A percentile compares a stretch with the other conserved stretches of the same genome.
Conservation (phyloP, 2,888 invertebrate species). For the Orgyia antiqua region DNA sequence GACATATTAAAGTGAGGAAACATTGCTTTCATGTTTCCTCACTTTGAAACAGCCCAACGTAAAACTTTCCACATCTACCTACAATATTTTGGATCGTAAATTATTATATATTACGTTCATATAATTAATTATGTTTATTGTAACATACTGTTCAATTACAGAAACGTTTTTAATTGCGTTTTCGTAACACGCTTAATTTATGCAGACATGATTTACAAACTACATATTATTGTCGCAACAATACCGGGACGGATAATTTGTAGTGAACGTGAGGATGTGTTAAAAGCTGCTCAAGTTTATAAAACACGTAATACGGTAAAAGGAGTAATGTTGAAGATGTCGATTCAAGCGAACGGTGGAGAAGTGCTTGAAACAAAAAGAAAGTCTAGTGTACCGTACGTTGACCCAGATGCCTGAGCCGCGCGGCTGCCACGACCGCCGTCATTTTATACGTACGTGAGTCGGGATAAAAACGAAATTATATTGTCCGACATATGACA, state of each 20-base stretch:
- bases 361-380: conserved; percentile 58
- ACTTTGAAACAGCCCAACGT: no score
- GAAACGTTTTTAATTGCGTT: conserved; percentile 3
- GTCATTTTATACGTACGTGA: conserved; percentile 37
- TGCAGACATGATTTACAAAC: conserved; percentile 5
- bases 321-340: conserved; percentile 27
- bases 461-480: conserved; percentile 53
- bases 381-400: conserved; percentile 67
- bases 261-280: no score
- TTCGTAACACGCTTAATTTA: conserved; percentile 8
- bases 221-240: no score
- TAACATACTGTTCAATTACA: conserved; percentile 4
- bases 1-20: no score
- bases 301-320: conserved; percentile 13
- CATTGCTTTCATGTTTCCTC: no score
- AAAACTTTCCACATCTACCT: no score
- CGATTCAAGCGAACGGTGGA: conserved; percentile 20
- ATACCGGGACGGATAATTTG: no score
- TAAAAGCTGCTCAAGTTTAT: conserved; percentile 10
- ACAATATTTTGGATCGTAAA: conserved; percentile 1
- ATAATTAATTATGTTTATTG: conserved; percentile 3
- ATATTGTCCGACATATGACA: conserved; percentile 17
- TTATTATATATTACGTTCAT: conserved; percentile 3
- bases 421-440: conserved; percentile 18
- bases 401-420: conserved; percentile 56